phyloP scores from a whole-genome alignment of 1,140 invertebrate genomes.

The Globodera ellingtonae region DNA sequence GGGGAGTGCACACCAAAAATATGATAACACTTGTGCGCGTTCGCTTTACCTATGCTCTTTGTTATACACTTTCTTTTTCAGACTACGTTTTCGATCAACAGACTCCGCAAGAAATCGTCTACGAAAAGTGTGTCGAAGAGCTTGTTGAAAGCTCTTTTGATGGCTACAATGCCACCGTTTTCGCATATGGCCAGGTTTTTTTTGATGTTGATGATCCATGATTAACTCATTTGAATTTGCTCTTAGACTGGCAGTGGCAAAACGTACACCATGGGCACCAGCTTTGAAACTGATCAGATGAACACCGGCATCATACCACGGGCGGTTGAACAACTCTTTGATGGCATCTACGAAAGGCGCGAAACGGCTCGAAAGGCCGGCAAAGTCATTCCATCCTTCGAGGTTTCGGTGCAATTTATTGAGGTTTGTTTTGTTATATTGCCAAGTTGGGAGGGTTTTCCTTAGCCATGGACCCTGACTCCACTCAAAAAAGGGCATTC shows the following conservation, averaged over 20 bases:
- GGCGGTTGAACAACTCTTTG: constrained; percentile 68
- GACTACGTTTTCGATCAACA: constrained; percentile 80
- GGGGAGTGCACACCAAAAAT: too few relatives aligned
- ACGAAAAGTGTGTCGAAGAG: constrained; percentile 74
- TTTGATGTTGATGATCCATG: constrained; percentile 12
- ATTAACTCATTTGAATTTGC: constrained; percentile 4
- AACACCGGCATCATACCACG: constrained; percentile 68
- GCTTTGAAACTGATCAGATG: constrained; percentile 73
- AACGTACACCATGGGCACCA: constrained; percentile 98
- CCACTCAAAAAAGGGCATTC: too few relatives aligned
- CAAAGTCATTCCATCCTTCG: constrained; percentile 66
- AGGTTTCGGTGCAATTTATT: constrained; percentile 68
- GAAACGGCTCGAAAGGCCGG: constrained; percentile 63
- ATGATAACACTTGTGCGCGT: too few relatives aligned
- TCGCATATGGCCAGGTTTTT: constrained; percentile 70
- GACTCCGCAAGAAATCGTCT: constrained; percentile 76
- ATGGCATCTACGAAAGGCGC: constrained; percentile 64
- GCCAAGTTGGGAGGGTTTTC: too few relatives aligned
- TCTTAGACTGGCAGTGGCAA: constrained; percentile 90
- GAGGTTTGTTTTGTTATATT: constrained; percentile 57
- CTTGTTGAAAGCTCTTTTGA: constrained; percentile 72
- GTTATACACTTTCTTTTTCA: background rate
- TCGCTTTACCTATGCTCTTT: too few relatives aligned
- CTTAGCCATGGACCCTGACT: too few relatives aligned
- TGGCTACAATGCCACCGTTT: constrained; percentile 70